Conservation (phyloP, 2,797 vertebrate species). For the Rhyacichthys aspro region DNA sequence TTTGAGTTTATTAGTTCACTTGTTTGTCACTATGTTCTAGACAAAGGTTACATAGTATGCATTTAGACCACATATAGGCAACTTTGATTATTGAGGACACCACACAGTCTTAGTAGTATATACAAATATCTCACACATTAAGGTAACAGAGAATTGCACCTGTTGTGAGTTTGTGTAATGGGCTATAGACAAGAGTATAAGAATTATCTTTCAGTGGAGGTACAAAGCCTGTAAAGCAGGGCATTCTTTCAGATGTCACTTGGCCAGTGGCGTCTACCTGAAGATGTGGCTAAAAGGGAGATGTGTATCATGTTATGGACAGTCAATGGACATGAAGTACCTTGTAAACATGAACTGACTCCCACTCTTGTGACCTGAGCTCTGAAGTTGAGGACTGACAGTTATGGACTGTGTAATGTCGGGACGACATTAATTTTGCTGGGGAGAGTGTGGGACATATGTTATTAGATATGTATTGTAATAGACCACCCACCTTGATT, state of each 20-base stretch:
- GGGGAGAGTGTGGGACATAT: too few relatives aligned
- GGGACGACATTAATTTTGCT: background rate
- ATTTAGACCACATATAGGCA: background rate
- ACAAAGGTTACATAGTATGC: background rate
- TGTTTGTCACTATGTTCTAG: background rate
- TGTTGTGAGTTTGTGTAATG: background rate
- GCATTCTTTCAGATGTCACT: background rate
- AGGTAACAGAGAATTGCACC: background rate
- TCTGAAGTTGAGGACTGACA: background rate
- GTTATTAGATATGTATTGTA: too few relatives aligned
- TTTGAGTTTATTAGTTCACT: background rate
- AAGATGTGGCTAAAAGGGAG: background rate
- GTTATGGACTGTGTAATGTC: background rate
- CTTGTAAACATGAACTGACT: background rate
- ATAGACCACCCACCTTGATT: too few relatives aligned
- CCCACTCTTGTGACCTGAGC: background rate
- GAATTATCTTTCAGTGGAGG: background rate
- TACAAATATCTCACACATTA: background rate
- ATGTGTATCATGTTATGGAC: background rate
- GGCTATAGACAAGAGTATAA: background rate
- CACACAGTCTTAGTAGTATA: background rate
- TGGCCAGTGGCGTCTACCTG: background rate
- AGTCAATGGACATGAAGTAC: background rate
- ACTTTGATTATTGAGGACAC: background rate
- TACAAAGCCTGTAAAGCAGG: background rate